A percentile compares a stretch with the other conserved stretches of the same genome.
Conservation (phyloP, 2,888 invertebrate genomes). For the Eupithecia pulchellata region DNA sequence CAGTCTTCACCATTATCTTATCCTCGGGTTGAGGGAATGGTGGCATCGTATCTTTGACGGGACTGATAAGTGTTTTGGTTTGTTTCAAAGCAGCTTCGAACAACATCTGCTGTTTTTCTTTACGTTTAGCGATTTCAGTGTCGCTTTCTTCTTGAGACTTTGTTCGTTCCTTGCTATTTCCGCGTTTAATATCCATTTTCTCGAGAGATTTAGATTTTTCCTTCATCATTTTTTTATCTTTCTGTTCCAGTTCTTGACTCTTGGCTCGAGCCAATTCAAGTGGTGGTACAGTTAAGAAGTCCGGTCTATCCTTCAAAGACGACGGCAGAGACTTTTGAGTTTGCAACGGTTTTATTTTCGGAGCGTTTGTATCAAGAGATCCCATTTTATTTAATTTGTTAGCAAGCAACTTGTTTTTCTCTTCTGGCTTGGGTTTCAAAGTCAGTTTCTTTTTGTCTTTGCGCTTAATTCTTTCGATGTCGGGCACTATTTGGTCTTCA, state of each 20-base stretch:
- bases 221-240: slow-evolving; percentile 81
- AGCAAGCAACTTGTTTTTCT: slow-evolving; percentile 67
- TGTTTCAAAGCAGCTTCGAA: slow-evolving; percentile 91
- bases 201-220: slow-evolving; percentile 90
- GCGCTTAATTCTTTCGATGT: slow-evolving; percentile 80
- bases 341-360: slow-evolving; percentile 76
- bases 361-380: slow-evolving; percentile 79
- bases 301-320: slow-evolving; percentile 80
- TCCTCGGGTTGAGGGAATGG: slow-evolving; percentile 90
- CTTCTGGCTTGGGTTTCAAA: slow-evolving; percentile 76
- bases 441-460: slow-evolving; percentile 81
- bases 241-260: slow-evolving; percentile 86
- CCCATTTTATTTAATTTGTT: slow-evolving; percentile 80
- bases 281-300: slow-evolving; percentile 82
- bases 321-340: slow-evolving; percentile 85
- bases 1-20: slow-evolving; percentile 89
- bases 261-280: slow-evolving; percentile 86
- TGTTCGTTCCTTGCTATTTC: slow-evolving; percentile 87
- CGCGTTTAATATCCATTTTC: slow-evolving; percentile 86
- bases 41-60: slow-evolving; percentile 89
- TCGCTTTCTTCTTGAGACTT: slow-evolving; percentile 91
- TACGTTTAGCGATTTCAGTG: slow-evolving; percentile 89
- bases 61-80: slow-evolving; percentile 90
- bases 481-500: slow-evolving; percentile 82
- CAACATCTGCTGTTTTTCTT: slow-evolving; percentile 90